phyloP scores from a whole-genome alignment of 2,113 vertebrate species.

The Sapajus apella region DNA sequence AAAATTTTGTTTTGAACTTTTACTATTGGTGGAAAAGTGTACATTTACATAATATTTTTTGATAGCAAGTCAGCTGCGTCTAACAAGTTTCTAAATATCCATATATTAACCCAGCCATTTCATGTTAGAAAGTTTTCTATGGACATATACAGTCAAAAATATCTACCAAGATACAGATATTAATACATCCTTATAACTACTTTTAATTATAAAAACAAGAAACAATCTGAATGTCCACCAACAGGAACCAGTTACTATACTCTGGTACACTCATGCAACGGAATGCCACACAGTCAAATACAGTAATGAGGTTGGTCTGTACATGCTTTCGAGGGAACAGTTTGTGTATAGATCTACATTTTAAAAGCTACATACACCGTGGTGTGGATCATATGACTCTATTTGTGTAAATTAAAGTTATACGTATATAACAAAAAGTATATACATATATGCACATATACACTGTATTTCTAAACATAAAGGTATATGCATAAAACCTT shows the following conservation, averaged over 20 bases:
- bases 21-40: not conserved
- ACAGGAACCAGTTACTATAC: not conserved
- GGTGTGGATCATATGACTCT: not conserved
- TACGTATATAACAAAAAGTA: not conserved
- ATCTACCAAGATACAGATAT: not conserved
- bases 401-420: not conserved
- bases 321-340: not conserved
- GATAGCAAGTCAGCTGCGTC: not conserved
- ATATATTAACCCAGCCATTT: not conserved
- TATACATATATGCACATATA: not conserved
- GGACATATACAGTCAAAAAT: not conserved
- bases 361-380: not conserved
- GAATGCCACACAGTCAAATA: not conserved
- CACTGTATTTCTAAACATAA: not conserved
- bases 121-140: not conserved
- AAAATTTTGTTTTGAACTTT: not conserved
- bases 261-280: not conserved
- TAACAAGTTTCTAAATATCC: conserved; percentile 27
- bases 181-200: not conserved
- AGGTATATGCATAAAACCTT: not conserved
- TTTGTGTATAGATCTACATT: not conserved
- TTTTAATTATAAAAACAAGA: not conserved
- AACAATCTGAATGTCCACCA: not conserved
- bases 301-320: not conserved
- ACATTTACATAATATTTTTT: conserved; percentile 11